Conservation (phyloP, 2,113 vertebrate genomes). For the Periophthalmus modestus region DNA sequence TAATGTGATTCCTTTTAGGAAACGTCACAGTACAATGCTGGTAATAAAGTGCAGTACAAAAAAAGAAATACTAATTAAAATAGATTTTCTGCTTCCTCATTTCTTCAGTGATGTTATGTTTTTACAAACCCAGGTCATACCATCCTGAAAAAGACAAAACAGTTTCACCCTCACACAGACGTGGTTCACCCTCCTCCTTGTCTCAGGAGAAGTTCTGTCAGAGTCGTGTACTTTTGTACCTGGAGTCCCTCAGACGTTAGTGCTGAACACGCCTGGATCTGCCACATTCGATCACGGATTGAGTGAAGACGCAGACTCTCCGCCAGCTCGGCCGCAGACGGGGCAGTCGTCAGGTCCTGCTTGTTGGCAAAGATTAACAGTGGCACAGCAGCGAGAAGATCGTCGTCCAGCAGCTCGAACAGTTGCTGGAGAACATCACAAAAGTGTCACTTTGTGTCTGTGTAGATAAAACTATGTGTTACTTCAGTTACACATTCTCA, state of each 20-base stretch:
- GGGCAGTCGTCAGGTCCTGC: conserved; percentile 91
- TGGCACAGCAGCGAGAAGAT: conserved; percentile 87
- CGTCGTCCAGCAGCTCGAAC: conserved; percentile 91
- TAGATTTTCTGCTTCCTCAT: conserved; percentile 28
- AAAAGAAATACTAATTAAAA: conserved; percentile 8
- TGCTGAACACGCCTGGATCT: conserved; percentile 77
- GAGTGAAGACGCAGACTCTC: conserved; percentile 71
- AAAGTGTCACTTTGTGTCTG: neutral
- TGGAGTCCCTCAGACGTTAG: conserved; percentile 75
- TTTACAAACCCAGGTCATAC: conserved; percentile 77
- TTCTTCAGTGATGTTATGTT: conserved; percentile 66
- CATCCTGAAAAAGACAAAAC: conserved; percentile 62
- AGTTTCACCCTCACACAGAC: neutral
- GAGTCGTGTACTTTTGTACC: too few relatives aligned
- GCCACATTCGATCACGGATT: conserved; percentile 89
- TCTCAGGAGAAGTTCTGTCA: neutral
- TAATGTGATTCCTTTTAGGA: too few relatives aligned
- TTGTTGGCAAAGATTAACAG: conserved; percentile 90
- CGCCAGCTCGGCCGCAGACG: conserved; percentile 86
- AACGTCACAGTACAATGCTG: neutral
- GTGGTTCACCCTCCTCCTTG: neutral
- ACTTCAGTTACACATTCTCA: conserved; percentile 26
- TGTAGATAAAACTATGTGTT: neutral
- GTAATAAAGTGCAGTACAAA: neutral
- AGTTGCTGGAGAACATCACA: conserved; percentile 79